A percentile compares a stretch with the other conserved stretches of the same genome.
Evolutionary conservation across 2,113 vertebrate genomes (phyloP).

Genomic region (Phyllostomus discolor): DNA sequence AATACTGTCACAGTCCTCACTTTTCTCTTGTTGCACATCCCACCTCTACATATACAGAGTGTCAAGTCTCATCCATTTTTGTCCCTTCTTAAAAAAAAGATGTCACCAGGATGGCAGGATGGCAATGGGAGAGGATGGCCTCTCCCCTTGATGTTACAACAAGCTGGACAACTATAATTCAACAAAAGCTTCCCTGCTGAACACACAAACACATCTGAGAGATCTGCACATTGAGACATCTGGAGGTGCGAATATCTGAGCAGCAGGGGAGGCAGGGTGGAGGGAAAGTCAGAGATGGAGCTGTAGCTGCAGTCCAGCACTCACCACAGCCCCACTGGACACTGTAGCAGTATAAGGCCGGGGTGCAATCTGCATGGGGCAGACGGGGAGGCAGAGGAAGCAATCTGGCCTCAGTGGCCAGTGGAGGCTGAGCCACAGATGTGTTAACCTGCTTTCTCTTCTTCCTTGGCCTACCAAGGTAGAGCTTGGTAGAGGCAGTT

Average conservation of each 20-base stretch:
- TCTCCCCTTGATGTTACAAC: neutral
- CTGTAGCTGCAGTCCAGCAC: no score
- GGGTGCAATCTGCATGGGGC: neutral
- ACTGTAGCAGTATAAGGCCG: neutral
- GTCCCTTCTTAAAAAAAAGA: neutral
- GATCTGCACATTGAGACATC: neutral
- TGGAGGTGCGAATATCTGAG: neutral
- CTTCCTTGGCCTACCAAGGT: neutral
- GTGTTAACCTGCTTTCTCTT: neutral
- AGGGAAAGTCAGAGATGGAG: neutral
- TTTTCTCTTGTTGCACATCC: neutral
- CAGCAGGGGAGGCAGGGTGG: neutral
- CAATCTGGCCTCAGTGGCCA: neutral
- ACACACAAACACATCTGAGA: neutral
- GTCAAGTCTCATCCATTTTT: neutral
- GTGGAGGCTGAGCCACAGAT: neutral
- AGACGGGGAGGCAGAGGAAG: neutral
- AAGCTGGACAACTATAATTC: neutral
- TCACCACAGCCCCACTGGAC: neutral
- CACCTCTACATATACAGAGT: neutral
- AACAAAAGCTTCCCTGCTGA: neutral
- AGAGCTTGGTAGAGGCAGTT: neutral
- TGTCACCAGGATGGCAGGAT: neutral
- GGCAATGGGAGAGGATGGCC: no score
- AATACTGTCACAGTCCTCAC: neutral